Conservation (phyloP, 2,113 vertebrate species). For the Gopherus flavomarginatus region DNA sequence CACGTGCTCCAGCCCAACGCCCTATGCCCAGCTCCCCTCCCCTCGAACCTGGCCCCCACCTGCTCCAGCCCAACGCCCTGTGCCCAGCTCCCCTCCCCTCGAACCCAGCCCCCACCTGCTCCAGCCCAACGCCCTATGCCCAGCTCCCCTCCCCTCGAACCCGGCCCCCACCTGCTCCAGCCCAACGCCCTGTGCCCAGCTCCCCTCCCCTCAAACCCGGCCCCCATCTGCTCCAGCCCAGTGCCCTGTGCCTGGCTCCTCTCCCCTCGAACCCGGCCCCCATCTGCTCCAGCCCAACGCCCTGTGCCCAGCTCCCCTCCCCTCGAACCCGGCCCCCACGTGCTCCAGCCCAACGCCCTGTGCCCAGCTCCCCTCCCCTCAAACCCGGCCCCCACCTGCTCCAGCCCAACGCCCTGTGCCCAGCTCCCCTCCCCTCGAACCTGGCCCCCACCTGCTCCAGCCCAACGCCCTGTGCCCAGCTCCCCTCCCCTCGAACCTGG, state of each 20-base stretch:
- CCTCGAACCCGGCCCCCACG: rapidly evolving
- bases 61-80: rapidly evolving
- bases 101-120: rapidly evolving
- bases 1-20: too few species aligned
- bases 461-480: not conserved
- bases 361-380: too few species aligned
- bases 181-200: rapidly evolving
- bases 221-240: too few species aligned
- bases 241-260: too few species aligned
- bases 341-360: rapidly evolving
- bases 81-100: not conserved
- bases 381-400: rapidly evolving
- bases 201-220: too few species aligned
- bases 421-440: not conserved
- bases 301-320: too few species aligned
- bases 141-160: not conserved
- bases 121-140: not conserved
- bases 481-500: not conserved
- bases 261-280: too few species aligned
- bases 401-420: rapidly evolving
- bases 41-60: rapidly evolving
- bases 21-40: too few species aligned
- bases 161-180: rapidly evolving
- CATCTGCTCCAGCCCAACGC: too few species aligned
- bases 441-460: rapidly evolving